Conservation (phyloP, 2,888 invertebrate species). For the Drosophila infuscata region DNA sequence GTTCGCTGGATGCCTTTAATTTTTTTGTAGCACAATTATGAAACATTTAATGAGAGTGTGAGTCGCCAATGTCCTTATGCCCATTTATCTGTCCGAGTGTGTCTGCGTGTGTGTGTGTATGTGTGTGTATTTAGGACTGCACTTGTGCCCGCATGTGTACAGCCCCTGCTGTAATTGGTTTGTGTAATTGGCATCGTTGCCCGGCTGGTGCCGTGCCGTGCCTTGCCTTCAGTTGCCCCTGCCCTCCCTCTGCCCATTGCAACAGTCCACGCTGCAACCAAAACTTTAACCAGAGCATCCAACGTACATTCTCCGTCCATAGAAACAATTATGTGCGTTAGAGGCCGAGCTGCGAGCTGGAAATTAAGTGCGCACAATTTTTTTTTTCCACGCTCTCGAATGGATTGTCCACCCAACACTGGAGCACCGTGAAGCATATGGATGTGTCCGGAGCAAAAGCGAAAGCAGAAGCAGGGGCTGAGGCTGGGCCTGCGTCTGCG, state of each 20-base stretch:
- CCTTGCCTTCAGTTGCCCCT: neutral
- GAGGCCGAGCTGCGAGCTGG: conserved; percentile 43
- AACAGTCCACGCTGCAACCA: conserved; percentile 8
- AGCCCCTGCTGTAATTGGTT: conserved; percentile 77
- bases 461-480: neutral
- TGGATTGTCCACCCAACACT: conserved; percentile 1
- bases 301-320: conserved; percentile 23
- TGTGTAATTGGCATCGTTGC: conserved; percentile 78
- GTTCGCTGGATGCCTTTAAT: conserved; percentile 26
- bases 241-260: neutral
- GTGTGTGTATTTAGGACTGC: conserved; percentile 35
- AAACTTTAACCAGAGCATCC: conserved; percentile 13
- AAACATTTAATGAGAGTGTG: conserved; percentile 66
- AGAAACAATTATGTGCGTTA: conserved; percentile 80
- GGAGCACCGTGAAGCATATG: conserved; percentile 9
- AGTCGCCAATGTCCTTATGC: conserved; percentile 23
- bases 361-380: conserved; percentile 73
- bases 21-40: conserved; percentile 38
- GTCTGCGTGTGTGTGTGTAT: neutral
- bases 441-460: neutral
- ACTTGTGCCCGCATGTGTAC: conserved; percentile 61
- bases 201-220: conserved; percentile 67
- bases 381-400: conserved; percentile 10
- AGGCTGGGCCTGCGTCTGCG: neutral
- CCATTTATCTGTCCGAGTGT: conserved; percentile 15